These are phyloP conservation scores for Halisarca cf. caerulea DNA, from an alignment of 37 sponge, comb jelly and placozoan genomes.

Conservation along the genomic window DNA sequence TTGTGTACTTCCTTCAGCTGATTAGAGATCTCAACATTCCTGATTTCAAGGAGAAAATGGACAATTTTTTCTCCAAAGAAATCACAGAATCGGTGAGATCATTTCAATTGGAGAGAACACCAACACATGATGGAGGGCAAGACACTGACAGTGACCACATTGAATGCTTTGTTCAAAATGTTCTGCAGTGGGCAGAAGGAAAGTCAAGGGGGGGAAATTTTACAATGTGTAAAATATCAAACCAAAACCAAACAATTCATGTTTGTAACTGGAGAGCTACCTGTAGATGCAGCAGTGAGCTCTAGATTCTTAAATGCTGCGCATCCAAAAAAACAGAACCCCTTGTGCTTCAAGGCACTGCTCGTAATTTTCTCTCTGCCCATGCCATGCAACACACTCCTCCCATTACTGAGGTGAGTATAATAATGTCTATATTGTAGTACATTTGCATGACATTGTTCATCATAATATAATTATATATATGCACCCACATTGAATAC, in stretches of 20 bases:
- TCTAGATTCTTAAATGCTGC: conserved; percentile 4
- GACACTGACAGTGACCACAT: background rate
- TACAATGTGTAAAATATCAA: background rate
- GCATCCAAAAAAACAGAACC: background rate
- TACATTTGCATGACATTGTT: no score
- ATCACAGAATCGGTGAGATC: background rate
- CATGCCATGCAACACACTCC: background rate
- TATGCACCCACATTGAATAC: no score
- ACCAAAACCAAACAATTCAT: conserved; percentile 12
- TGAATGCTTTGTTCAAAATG: background rate
- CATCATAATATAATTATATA: no score
- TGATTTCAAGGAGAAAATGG: background rate
- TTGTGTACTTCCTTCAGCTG: conserved; percentile 11
- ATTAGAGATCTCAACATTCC: no score
- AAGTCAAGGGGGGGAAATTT: conserved; percentile 14
- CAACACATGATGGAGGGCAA: background rate
- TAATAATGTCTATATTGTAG: background rate
- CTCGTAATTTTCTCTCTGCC: background rate
- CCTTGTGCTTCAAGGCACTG: conserved; percentile 28
- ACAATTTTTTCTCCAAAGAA: background rate
- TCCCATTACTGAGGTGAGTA: conserved; percentile 15
- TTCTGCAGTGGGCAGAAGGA: conserved; percentile 1
- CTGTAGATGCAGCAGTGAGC: background rate
- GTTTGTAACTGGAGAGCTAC: conserved; percentile 6
- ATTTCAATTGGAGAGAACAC: background rate